Evolutionary conservation across 2,888 invertebrate species (phyloP).

Genomic region (Acleris holmiana): DNA sequence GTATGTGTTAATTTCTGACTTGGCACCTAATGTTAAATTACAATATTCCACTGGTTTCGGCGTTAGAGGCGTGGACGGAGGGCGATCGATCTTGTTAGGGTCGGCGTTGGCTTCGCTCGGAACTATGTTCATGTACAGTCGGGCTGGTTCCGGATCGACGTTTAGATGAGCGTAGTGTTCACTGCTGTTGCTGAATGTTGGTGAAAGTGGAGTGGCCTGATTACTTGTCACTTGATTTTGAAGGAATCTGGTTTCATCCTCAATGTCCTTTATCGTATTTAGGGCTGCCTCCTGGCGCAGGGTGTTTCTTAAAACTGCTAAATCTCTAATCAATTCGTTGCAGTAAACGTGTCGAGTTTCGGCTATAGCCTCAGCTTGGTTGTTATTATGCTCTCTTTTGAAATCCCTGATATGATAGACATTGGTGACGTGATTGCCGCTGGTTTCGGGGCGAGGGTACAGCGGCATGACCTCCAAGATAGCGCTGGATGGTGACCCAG

Average conservation of each 20-base stretch:
- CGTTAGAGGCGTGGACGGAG: constrained; percentile 67
- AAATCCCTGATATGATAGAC: constrained; percentile 84
- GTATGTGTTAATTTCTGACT: constrained; percentile 68
- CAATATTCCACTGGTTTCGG: constrained; percentile 74
- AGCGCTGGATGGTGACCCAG: constrained; percentile 82
- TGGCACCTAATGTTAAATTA: constrained; percentile 62
- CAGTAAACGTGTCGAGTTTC: constrained; percentile 68
- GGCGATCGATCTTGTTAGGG: constrained; percentile 54
- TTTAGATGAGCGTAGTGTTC: constrained; percentile 78
- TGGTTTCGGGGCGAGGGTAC: constrained; percentile 68
- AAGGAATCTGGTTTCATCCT: constrained; percentile 70
- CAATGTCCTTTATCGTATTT: constrained; percentile 70
- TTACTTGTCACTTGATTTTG: constrained; percentile 54
- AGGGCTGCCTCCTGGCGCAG: constrained; percentile 65
- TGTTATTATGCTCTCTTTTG: constrained; percentile 81
- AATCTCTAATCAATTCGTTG: constrained; percentile 75
- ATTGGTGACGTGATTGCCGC: constrained; percentile 77
- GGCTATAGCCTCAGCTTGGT: constrained; percentile 60
- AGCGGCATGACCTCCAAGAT: constrained; percentile 83
- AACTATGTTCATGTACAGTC: constrained; percentile 76
- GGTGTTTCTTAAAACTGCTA: constrained; percentile 70
- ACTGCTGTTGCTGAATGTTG: constrained; percentile 73
- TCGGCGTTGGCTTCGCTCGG: constrained; percentile 61
- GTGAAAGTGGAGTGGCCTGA: constrained; percentile 62
- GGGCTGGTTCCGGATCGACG: constrained; percentile 65